Evolutionary conservation across 2,888 invertebrate species (phyloP).

Genomic region (Nephrotoma guestfalica): DNA sequence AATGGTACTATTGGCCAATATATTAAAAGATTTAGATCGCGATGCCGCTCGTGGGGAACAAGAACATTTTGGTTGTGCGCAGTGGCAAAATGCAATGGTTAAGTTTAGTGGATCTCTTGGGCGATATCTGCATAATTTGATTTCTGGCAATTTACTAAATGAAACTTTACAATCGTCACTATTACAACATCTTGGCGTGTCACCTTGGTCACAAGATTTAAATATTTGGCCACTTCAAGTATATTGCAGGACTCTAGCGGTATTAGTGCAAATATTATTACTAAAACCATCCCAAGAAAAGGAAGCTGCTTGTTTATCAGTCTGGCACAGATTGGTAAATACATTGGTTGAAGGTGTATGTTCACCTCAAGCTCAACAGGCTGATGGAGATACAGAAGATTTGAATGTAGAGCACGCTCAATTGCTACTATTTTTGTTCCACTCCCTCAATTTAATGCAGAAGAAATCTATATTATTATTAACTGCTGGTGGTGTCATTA

Average conservation of each 20-base stretch:
- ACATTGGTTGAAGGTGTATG: conserved; percentile 75
- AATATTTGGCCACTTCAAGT: conserved; percentile 65
- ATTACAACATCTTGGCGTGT: conserved; percentile 57
- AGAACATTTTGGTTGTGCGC: conserved; percentile 31
- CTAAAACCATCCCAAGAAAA: conserved; percentile 70
- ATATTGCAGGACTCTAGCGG: conserved; percentile 61
- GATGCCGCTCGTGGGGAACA: conserved; percentile 76
- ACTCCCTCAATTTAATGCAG: conserved; percentile 89
- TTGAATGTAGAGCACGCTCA: conserved; percentile 94
- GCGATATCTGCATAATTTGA: conserved; percentile 44
- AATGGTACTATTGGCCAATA: conserved; percentile 73
- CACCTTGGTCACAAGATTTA: conserved; percentile 50
- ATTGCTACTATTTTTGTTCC: conserved; percentile 81
- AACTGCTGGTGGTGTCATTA: conserved; percentile 59
- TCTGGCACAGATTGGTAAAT: conserved; percentile 82
- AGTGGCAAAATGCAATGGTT: conserved; percentile 32
- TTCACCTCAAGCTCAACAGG: conserved; percentile 18
- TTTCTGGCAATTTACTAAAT: conserved; percentile 53
- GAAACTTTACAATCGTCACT: conserved; percentile 55
- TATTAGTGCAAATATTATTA: conserved; percentile 72
- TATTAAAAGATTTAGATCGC: conserved; percentile 79
- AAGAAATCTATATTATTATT: conserved; percentile 84
- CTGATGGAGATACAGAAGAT: conserved; percentile 42
- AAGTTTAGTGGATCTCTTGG: conserved; percentile 31
- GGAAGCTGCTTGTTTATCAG: conserved; percentile 77